A percentile compares a stretch with the other conserved stretches of the same genome.
These are phyloP conservation scores for Candoia aspera DNA, from an alignment of 2,113 vertebrate species.

Conservation along the genomic window DNA sequence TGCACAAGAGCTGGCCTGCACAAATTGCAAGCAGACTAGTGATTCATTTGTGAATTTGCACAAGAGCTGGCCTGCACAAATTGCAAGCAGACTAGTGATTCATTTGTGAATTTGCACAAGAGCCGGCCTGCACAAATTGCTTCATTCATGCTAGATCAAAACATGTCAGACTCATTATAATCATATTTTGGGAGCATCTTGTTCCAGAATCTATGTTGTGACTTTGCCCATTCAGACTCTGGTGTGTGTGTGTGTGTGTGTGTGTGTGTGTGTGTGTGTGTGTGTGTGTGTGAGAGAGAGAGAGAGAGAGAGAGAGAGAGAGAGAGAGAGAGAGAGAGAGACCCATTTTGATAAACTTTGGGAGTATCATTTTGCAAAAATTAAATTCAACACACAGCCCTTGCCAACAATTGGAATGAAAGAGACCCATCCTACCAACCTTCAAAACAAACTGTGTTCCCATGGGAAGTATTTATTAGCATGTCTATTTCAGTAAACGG, in stretches of 20 bases:
- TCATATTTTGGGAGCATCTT: background rate
- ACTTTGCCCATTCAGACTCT: constrained; percentile 11
- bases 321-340: background rate
- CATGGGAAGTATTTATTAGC: constrained; percentile 52
- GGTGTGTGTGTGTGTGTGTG: background rate
- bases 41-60: background rate
- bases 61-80: background rate
- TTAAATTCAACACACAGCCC: constrained; percentile 18
- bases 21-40: background rate
- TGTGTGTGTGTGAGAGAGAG: too few relatives aligned
- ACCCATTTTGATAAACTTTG: constrained; percentile 23
- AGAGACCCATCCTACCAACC: constrained; percentile 20
- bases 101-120: background rate
- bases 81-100: background rate
- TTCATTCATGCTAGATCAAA: background rate
- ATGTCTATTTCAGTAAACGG: constrained; percentile 54
- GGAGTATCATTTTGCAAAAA: constrained; percentile 41
- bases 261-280: background rate
- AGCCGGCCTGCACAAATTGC: background rate
- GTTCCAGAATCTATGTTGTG: background rate
- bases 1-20: background rate
- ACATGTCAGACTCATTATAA: constrained; percentile 10
- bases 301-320: too few relatives aligned
- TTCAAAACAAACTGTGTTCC: constrained; percentile 55
- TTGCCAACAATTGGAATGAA: constrained; percentile 36